Conservation (phyloP, 2,888 invertebrate genomes). For the Diarsia brunnea region DNA sequence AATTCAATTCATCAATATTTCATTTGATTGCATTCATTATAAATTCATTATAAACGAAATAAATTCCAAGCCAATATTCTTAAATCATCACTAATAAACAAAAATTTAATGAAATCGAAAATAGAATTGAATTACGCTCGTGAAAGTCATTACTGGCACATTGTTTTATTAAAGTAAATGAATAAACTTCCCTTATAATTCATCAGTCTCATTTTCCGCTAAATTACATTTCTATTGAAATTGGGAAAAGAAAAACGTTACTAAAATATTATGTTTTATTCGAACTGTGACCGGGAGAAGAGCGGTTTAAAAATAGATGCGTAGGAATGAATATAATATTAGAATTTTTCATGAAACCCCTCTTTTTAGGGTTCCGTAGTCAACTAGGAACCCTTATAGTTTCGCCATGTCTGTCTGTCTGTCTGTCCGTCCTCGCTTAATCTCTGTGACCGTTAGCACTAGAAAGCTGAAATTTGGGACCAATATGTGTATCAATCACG, state of each 20-base stretch:
- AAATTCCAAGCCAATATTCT: too few relatives aligned
- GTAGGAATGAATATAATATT: background rate
- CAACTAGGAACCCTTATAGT: too few relatives aligned
- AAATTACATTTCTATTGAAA: conserved; percentile 19
- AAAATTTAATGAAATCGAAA: conserved; percentile 9
- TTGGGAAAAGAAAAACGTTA: background rate
- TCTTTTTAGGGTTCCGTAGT: too few relatives aligned
- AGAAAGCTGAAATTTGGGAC: too few relatives aligned
- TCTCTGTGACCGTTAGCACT: too few relatives aligned
- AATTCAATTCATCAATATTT: too few relatives aligned
- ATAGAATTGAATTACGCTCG: background rate
- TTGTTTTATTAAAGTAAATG: conserved; percentile 40
- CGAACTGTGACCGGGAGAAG: background rate
- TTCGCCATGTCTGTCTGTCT: too few relatives aligned
- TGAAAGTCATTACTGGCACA: conserved; percentile 31
- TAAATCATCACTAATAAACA: background rate
- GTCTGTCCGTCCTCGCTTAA: too few relatives aligned
- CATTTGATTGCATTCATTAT: too few relatives aligned
- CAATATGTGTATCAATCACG: too few relatives aligned
- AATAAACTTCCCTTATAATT: conserved; percentile 28
- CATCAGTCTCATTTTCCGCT: conserved; percentile 21
- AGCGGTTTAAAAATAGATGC: background rate
- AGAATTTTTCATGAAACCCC: background rate
- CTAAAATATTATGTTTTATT: conserved; percentile 6
- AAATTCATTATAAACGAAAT: too few relatives aligned